phyloP scores from a whole-genome alignment of 1,140 invertebrate genomes.

The Brachionus manjavacas region DNA sequence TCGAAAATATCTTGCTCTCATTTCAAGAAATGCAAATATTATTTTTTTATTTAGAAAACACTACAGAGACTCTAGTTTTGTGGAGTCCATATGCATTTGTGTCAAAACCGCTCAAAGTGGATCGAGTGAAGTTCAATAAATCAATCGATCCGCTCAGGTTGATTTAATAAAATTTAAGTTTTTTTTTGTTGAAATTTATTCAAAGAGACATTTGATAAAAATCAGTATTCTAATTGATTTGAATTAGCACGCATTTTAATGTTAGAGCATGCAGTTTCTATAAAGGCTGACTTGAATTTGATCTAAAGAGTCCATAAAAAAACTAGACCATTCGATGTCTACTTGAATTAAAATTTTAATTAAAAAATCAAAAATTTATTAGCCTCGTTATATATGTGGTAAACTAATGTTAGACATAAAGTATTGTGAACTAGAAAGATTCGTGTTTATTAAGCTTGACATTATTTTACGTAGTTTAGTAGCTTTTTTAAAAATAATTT shows the following conservation, averaged over 20 bases:
- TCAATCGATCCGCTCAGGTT: conserved; percentile 2
- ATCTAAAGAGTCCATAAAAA: not conserved
- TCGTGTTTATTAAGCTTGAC: not conserved
- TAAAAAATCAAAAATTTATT: not conserved
- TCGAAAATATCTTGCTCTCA: not conserved
- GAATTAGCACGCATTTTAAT: not conserved
- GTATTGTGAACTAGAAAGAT: not conserved
- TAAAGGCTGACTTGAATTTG: not conserved
- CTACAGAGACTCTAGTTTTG: not conserved
- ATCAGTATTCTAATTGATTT: not conserved
- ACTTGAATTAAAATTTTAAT: not conserved
- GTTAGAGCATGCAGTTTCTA: not conserved
- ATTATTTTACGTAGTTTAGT: not conserved
- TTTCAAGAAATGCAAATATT: conserved; percentile 11
- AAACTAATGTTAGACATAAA: not conserved
- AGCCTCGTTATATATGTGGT: not conserved
- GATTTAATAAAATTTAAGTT: not conserved
- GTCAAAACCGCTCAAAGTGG: not conserved
- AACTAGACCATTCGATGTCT: not conserved
- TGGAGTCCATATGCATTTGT: not conserved
- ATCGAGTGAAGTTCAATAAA: not conserved
- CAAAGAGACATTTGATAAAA: conserved; percentile 1
- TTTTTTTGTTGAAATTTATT: not conserved
- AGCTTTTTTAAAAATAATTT: not conserved
- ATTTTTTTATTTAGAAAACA: not conserved